Percentiles rank a stretch among this genome's conserved stretches.
phyloP scores from a whole-genome alignment of 2,113 vertebrate species.

The Nothocercus julius region DNA sequence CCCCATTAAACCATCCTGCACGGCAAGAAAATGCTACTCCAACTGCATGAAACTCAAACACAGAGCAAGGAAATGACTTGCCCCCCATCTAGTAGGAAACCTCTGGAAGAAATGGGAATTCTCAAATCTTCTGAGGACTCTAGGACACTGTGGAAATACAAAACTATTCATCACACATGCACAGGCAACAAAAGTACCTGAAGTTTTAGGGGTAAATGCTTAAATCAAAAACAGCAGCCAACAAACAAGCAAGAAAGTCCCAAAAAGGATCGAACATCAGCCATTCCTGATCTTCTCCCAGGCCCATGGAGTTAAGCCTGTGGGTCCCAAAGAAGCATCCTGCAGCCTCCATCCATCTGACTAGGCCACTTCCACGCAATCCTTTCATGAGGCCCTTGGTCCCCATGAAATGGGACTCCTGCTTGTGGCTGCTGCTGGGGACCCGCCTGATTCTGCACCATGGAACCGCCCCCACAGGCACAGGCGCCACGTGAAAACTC shows the following conservation, averaged over 20 bases:
- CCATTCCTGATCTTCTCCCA: background rate
- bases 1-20: background rate
- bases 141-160: background rate
- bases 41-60: background rate
- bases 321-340: background rate
- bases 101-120: background rate
- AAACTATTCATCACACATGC: background rate
- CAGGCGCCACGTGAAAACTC: background rate
- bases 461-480: fast-evolving
- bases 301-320: too few species aligned
- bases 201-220: background rate
- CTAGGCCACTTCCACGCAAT: background rate
- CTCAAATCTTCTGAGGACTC: background rate
- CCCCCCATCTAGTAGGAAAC: background rate
- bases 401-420: fast-evolving
- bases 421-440: background rate
- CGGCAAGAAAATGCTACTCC: background rate
- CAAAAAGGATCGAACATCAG: background rate
- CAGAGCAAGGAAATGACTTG: background rate
- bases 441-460: background rate
- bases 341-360: background rate
- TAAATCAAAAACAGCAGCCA: background rate
- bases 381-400: background rate
- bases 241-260: background rate
- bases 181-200: background rate